Conservation (phyloP, 1,140 invertebrate species). For the Archivesica marissinica region DNA sequence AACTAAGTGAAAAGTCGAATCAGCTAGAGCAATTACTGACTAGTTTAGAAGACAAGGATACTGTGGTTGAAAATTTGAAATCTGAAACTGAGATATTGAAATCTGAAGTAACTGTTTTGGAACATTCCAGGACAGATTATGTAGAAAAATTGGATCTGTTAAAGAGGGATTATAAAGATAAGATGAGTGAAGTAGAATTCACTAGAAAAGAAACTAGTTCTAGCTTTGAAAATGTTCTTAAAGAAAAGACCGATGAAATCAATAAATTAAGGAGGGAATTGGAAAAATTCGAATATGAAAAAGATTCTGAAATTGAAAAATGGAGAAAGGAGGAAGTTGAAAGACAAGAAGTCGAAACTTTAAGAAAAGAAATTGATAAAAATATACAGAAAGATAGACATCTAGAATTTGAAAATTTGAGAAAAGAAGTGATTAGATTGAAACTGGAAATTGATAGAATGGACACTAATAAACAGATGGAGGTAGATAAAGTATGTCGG, state of each 20-base stretch:
- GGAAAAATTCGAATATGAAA: slow-evolving; percentile 37
- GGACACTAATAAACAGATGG: slow-evolving; percentile 42
- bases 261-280: slow-evolving; percentile 11
- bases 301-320: slow-evolving; percentile 42
- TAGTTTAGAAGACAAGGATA: slow-evolving; percentile 29
- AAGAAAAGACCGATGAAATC: slow-evolving; percentile 16
- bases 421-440: slow-evolving; percentile 46
- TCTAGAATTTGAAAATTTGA: slow-evolving; percentile 41
- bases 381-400: slow-evolving; percentile 49
- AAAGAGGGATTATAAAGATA: neutral
- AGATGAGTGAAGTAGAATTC: neutral
- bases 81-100: slow-evolving; percentile 15
- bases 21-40: slow-evolving; percentile 14
- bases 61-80: slow-evolving; percentile 15
- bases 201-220: neutral
- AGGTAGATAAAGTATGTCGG: slow-evolving; percentile 39
- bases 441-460: slow-evolving; percentile 47
- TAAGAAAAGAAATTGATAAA: slow-evolving; percentile 56
- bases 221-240: neutral
- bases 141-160: neutral
- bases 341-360: slow-evolving; percentile 22
- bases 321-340: slow-evolving; percentile 54
- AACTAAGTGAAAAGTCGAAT: slow-evolving; percentile 22
- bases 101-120: neutral
- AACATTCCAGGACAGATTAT: neutral